Evolutionary conservation across 2,797 vertebrate species (phyloP), one percentile per base, ranked within the genome.

Genomic region (Taenioides sp.): DNA sequence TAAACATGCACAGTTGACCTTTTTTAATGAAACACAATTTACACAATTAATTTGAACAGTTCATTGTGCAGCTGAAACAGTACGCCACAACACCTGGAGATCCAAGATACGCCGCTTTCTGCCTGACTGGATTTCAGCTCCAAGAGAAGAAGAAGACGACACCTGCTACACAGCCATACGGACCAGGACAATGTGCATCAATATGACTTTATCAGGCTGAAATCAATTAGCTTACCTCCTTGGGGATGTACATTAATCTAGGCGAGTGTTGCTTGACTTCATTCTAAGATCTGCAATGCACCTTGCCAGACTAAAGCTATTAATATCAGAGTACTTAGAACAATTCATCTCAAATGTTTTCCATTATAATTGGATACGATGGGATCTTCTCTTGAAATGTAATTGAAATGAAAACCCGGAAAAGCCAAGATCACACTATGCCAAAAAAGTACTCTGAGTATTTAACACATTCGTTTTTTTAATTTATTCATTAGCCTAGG

Each of bases 81-180:
- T 69, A 84, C 17, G 65, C 74, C 70, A 61, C 23, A 69, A 43
- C 70, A 69, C 67, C 7, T 22, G 55, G 22, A 25, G 11, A 2
- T 63, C 20, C 37, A 22, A 58, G 63, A 64, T 0, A 67, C 2
- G 7, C n/a, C 49, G 25, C 31, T 20, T 70, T 63, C 60, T 25
- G 69, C 75, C 66, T 69, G 80, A 85, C 77, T 84, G 75, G 66
- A 69, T 81, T 88, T 81, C 82, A 88, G 55, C 50, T 72, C 70
- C 61, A n/a, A 1, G 49, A 23, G 67, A 73, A 77, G 43, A 0
- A 1, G 62, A 58, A 70, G 58, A 65, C 66, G 60, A 65, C 70
- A 78, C 71, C 78, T 81, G 82, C 67, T 69, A n/a, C 54, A 69
- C 55, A 47, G 34, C 23, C 43, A 60, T 25, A 54, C 37, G 18